Evolutionary conservation across 2,888 invertebrate genomes (phyloP), one percentile per base, ranked within the genome.

Genomic region (Idaea aversata): DNA sequence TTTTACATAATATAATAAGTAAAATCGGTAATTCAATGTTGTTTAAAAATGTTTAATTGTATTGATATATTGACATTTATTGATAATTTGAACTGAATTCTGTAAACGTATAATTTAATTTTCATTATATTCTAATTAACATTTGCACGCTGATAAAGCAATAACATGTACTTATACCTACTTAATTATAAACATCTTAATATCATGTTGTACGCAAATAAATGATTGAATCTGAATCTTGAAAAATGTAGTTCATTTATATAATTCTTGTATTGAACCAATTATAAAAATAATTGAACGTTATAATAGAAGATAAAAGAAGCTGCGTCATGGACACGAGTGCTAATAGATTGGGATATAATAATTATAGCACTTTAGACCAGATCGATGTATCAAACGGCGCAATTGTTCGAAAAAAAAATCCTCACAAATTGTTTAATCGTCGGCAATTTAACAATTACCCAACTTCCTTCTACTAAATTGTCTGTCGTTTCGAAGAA

Each of bases 371-470:
- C 64, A 68, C 57, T 68, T 47, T 10, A 47, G 13, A 6, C 47
- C 47, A 47, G 13, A 47, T 47, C 47, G 7, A 47, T 47, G 13
- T 47, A 47, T 47, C 47, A 47, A 47, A 10, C 13, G 10, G 47
- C 47, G 47, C 47, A 47, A 36, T 47, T 13, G 13, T 47, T 47
- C n/a, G 47, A 47, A 7, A 47, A 47, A 47, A 36, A 47, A 47
- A 47, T 3, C 47, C 10, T 47, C 47, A 7, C 77, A 80, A 78
- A 84, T 89, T 89, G 83, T 85, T 83, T 89, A 88, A 91, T 88
- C 80, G 83, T 63, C 66, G 64, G 62, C 84, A 83, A 75, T 82
- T 79, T 76, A 77, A 76, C 79, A 78, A 80, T 82, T 80, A 71
- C 63, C 68, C 68, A 66, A 73, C 74, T 84, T 83, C 77, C 74